Base-by-base conservation (phyloP, 1,140 invertebrate species). In the Andricus grossulariae region DNA sequence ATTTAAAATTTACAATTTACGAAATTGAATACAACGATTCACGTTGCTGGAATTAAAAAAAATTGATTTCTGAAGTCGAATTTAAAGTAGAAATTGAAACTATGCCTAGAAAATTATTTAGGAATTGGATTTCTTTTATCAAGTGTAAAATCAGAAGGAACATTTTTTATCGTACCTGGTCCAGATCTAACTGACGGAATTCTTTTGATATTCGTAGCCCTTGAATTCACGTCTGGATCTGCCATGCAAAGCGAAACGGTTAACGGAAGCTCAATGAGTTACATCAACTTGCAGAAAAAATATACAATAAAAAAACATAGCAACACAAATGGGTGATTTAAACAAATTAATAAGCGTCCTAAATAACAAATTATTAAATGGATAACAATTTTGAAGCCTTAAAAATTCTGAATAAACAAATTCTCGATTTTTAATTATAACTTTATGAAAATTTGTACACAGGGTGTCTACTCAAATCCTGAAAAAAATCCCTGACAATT, bases 181-280 rank as follows among this genome's bases (percentile, higher is more conserved):
- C 25, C 25, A 16, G 25, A 32, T 66, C 39, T 66, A 39, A 66
- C 16, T 66, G 60, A 66, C 60, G 60, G 60, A 16, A 66, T 66
- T 66, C 60, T 66, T 66, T 66, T 66, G 60, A 39, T 32, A 66
- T 2, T 15, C 15, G 60, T 39, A 16, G 60, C 15, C 60, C n/a
- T 66, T n/a, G 60, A 45, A 66, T 39, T 45, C 39, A 32, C 60
- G 45, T 66, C 60, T 16, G 60, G 32, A 66, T 66, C 60, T 66
- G 60, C 25, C 60, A 66, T 66, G 60, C 60, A 66, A 66, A 66
- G 60, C 60, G 25, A 66, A 32, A 66, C 39, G 16, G 60, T 66
- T 66, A 66, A 66, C 25, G 25, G 32, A 66, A 66, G 32, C 60
- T 66, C 60, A 66, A 66, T 66, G 60, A 16, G n/a, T 66, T 66